Evolutionary conservation across 1,140 invertebrate species (phyloP).

Genomic region (Lasioglossum albipes): DNA sequence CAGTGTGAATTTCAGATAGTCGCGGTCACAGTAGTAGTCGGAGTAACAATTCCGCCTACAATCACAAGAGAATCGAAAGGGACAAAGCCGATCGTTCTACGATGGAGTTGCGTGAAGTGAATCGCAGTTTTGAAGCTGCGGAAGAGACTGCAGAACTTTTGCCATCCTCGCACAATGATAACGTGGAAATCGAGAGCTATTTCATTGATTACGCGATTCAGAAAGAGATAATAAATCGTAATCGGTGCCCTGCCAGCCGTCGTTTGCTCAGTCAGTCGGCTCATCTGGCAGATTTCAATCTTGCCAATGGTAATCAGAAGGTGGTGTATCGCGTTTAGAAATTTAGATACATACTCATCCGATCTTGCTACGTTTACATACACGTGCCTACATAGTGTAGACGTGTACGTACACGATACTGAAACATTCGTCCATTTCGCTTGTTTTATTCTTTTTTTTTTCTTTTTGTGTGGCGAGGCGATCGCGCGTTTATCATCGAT

Average conservation of each 20-base stretch:
- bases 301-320: slow-evolving; percentile 70
- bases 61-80: not conserved
- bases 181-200: slow-evolving; percentile 70
- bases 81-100: not conserved
- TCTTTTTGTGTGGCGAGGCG: too few relatives aligned
- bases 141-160: slow-evolving; percentile 73
- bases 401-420: too few relatives aligned
- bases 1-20: not conserved
- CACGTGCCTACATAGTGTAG: too few relatives aligned
- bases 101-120: slow-evolving; percentile 75
- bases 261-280: slow-evolving; percentile 71
- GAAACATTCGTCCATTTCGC: too few relatives aligned
- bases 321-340: slow-evolving; percentile 47
- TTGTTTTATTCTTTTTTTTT: too few relatives aligned
- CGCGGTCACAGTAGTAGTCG: not conserved
- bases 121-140: slow-evolving; percentile 59
- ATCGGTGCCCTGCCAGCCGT: slow-evolving; percentile 71
- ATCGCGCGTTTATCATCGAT: not conserved
- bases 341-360: not conserved
- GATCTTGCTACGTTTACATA: not conserved
- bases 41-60: too few relatives aligned
- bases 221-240: slow-evolving; percentile 75
- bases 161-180: slow-evolving; percentile 62
- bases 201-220: slow-evolving; percentile 74
- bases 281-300: slow-evolving; percentile 63